Evolutionary conservation across 2,888 invertebrate species (phyloP), one percentile per base, ranked within the genome.

Genomic region (Drosophila tripunctata): DNA sequence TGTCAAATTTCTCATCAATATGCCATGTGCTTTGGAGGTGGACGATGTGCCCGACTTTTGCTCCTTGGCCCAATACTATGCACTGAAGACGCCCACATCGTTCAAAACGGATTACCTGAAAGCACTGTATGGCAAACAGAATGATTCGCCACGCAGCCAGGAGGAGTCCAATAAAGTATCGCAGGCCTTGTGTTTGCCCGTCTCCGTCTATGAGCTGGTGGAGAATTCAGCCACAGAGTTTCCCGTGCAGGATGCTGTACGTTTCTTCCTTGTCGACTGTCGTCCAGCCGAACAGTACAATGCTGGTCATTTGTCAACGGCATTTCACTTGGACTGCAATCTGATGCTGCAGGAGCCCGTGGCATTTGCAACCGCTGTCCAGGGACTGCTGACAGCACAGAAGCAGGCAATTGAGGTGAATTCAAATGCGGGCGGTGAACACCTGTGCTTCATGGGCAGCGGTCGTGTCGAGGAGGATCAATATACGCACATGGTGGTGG

Each of bases 21-120:
- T 96, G 94, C 97, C 98, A 7, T 94, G 95, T 84, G 96, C 96
- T 54, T 92, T 99, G 75, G 97, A 97, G 91, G 95, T 96, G 0
- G 98, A 97, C 88, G 99, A 99, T 92, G 97, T 99, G 7, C 95
- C 96, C 5, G 99, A 99, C 91, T 98, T 99, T 91, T 98, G 98
- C 92, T 96, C 98, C 3, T 92, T 99, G 74, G 98, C 99, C n/a
- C 96, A 97, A 90, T 98, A 98, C 92, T 99, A 99, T 92, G 95
- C 97, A 12, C 92, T 96, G 67, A 96, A 96, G 92, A 99, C 99
- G 6, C 99, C 99, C 1, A 94, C 95, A 66, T 98, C 98, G 21
- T 98, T 98, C 90, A 94, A 97, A 89, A 95, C 96, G 85, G 98
- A 96, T 90, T 93, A 95, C 15, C 90, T 94, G 78, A 94, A 95